These are phyloP conservation scores for Colius striatus DNA, from an alignment of 2,113 vertebrate genomes.

Conservation along the genomic window DNA sequence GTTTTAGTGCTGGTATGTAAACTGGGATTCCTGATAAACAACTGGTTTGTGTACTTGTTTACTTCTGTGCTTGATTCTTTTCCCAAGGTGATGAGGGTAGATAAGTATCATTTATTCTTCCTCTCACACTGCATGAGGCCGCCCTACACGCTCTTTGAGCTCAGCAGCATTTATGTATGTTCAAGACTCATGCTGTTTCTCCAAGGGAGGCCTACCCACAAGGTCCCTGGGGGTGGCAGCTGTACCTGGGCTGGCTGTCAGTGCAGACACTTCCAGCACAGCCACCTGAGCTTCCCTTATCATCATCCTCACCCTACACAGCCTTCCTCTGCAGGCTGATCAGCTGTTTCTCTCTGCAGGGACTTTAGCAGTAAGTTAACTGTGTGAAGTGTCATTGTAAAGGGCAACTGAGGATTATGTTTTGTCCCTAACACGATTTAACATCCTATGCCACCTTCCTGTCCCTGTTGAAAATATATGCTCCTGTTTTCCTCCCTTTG, in stretches of 20 bases:
- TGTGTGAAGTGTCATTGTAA: not conserved
- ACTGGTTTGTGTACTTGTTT: not conserved
- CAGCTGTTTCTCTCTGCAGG: not conserved
- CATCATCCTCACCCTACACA: not conserved
- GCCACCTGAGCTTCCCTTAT: not conserved
- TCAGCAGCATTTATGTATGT: rapidly evolving
- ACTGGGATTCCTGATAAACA: not conserved
- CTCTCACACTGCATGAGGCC: not conserved
- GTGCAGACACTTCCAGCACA: not conserved
- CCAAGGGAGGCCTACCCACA: not conserved
- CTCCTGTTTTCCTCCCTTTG: constrained; percentile 22
- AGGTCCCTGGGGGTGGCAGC: not conserved
- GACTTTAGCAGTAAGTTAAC: not conserved
- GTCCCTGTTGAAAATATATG: not conserved
- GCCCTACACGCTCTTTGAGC: not conserved
- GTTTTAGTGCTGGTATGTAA: not conserved
- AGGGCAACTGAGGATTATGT: constrained; percentile 35
- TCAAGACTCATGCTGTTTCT: rapidly evolving
- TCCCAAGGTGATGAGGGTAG: not conserved
- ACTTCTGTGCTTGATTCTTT: not conserved
- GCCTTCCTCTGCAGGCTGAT: not conserved
- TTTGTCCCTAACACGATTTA: not conserved
- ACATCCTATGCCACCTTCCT: constrained; percentile 39
- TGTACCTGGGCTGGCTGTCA: not conserved
- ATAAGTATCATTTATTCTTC: not conserved